Evolutionary conservation across 2,113 vertebrate genomes (phyloP), one percentile per base, ranked within the genome.

Genomic region (Colossoma macropomum): DNA sequence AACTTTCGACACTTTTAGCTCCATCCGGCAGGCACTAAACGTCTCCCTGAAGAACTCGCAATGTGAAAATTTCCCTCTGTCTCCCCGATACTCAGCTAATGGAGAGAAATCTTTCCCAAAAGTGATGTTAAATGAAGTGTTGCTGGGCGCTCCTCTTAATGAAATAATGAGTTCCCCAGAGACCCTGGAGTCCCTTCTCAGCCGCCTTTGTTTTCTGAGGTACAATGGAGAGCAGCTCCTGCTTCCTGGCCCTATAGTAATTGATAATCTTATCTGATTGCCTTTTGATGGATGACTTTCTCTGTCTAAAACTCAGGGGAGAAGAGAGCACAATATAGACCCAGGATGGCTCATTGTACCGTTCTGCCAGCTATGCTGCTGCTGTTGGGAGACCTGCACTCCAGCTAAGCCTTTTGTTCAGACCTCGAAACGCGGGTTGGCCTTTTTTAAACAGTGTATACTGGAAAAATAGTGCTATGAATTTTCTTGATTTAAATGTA

Each of bases 101-200:
- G 52, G 69, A 75, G 84, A 73, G 73, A 81, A 83, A 48, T 28
- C 45, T 77, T 48, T 65, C 70, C 62, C 70, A 45, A 73, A 78
- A 23, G 32, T 75, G 45, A 45, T 60, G 65, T 85, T 71, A 69
- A 69, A 69, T 80, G 69, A 77, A 60, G 70, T 79, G 50, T 69
- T 34, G 34, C 69, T 71, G 68, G 65, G 77, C 59, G 73, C 75
- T 81, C 78, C 75, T 70, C 54, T 65, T 89, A 88, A 87, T 84
- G 66, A 85, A 86, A 88, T 88, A 88, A 89, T 84, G 84, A 87
- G 79, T 70, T 85, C 85, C 79, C 87, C 54, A 15, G 88, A 84
- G 88, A 86, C 54, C 30, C 3, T 21, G 7, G 25, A 69, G 50
- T 68, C 45, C 60, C 62, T 63, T 68, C 65, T 52, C 66, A 48